Conservation (phyloP, 37 sponge, comb jelly and placozoan species). For the Theonella swinhoei region DNA sequence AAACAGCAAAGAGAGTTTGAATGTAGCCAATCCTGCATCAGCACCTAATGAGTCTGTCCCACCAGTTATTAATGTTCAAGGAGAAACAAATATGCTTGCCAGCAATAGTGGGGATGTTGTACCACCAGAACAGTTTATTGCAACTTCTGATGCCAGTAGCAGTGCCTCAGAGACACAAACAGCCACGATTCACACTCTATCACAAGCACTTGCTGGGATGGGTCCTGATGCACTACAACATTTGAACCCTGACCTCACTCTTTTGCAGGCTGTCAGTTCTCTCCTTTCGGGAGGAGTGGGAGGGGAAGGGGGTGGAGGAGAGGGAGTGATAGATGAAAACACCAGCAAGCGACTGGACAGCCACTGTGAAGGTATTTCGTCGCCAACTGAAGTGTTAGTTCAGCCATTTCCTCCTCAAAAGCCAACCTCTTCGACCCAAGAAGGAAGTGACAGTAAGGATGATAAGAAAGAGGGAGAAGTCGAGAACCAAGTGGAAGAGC, state of each 20-base stretch:
- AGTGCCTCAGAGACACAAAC: background rate
- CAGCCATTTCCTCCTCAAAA: slow-evolving; percentile 20
- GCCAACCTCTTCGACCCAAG: background rate
- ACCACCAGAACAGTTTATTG: slow-evolving; percentile 3
- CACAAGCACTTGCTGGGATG: slow-evolving; percentile 24
- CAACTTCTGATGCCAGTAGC: background rate
- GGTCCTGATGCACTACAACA: slow-evolving; percentile 34
- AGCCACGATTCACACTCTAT: slow-evolving; percentile 2
- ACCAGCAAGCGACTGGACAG: slow-evolving; percentile 1
- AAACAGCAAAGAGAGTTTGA: background rate
- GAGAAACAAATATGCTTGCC: background rate
- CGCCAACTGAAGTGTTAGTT: slow-evolving; percentile 68
- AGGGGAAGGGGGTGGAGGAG: background rate
- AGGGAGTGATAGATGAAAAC: background rate
- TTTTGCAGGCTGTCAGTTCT: slow-evolving; percentile 54
- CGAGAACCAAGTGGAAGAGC: background rate
- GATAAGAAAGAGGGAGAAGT: background rate
- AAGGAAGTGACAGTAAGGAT: background rate
- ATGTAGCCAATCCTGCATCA: background rate
- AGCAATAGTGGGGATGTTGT: background rate
- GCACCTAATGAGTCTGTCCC: background rate
- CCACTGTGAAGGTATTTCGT: slow-evolving; percentile 47
- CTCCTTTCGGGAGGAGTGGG: slow-evolving; percentile 25
- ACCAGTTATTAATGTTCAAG: too few relatives aligned
- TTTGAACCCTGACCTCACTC: slow-evolving; percentile 21